A percentile compares a stretch with the other conserved stretches of the same genome.
These are phyloP conservation scores for Nasonia vitripennis DNA, from an alignment of 1,140 invertebrate genomes.

Conservation along the genomic window DNA sequence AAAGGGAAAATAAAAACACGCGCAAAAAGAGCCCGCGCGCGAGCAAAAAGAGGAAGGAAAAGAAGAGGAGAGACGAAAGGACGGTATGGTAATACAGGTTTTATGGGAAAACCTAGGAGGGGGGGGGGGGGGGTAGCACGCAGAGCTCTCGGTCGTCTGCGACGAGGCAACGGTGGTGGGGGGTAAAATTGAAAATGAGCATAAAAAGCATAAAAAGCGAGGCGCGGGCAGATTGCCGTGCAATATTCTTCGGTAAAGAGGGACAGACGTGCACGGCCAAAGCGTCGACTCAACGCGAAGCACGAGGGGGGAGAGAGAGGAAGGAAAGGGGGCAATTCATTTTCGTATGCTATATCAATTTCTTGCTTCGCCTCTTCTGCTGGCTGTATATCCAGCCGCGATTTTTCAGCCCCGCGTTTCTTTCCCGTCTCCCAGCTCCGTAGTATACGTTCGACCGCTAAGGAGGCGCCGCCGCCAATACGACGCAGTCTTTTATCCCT, in stretches of 20 bases:
- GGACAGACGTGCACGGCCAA: slow-evolving; percentile 7
- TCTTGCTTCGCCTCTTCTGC: slow-evolving; percentile 74
- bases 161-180: slow-evolving; percentile 50
- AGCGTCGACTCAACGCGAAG: not conserved
- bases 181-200: slow-evolving; percentile 75
- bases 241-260: slow-evolving; percentile 73
- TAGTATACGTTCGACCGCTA: slow-evolving; percentile 58
- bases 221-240: slow-evolving; percentile 73
- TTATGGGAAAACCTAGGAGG: slow-evolving; percentile 68
- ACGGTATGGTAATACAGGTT: slow-evolving; percentile 71
- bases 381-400: slow-evolving; percentile 54
- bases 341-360: slow-evolving; percentile 76
- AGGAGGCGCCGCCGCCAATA: slow-evolving; percentile 60
- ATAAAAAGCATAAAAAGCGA: slow-evolving; percentile 73
- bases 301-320: slow-evolving; percentile 6
- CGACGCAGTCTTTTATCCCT: slow-evolving; percentile 69
- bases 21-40: not conserved
- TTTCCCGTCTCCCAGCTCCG: not conserved
- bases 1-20: slow-evolving; percentile 15
- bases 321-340: slow-evolving; percentile 72
- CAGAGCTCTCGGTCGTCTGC: slow-evolving; percentile 26
- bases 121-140: slow-evolving; percentile 53
- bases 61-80: slow-evolving; percentile 42
- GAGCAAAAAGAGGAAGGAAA: not conserved
- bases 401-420: slow-evolving; percentile 33